Conservation (phyloP, 2,113 vertebrate genomes). For the Alethe diademata region DNA sequence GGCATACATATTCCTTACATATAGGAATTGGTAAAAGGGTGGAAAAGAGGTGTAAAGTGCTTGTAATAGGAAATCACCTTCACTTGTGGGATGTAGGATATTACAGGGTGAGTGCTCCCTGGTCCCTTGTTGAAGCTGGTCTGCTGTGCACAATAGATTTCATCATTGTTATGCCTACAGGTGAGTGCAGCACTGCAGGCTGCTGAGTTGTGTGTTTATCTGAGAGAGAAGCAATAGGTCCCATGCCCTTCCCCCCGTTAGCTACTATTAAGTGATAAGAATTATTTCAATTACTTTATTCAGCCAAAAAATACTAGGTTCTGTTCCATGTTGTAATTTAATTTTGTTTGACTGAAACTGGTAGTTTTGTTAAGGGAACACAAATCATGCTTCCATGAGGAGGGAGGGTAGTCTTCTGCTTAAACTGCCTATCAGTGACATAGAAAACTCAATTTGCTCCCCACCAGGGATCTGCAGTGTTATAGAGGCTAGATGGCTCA, state of each 20-base stretch:
- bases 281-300: neutral
- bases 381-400: neutral
- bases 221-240: neutral
- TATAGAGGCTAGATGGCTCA: neutral
- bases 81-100: neutral
- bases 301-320: neutral
- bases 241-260: neutral
- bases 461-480: neutral
- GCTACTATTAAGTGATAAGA: neutral
- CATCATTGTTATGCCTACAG: neutral
- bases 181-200: neutral
- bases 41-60: neutral
- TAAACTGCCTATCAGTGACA: neutral
- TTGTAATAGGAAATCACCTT: neutral
- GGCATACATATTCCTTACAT: neutral
- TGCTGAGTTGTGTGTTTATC: neutral
- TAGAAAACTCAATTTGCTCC: neutral
- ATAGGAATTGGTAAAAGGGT: neutral
- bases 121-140: neutral
- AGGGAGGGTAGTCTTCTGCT: neutral
- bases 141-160: neutral
- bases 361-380: neutral
- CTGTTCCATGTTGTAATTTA: neutral
- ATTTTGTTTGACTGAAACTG: neutral
- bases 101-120: constrained; percentile 3